phyloP scores from a whole-genome alignment of 2,113 vertebrate species.

The Tragelaphus buxtoni region DNA sequence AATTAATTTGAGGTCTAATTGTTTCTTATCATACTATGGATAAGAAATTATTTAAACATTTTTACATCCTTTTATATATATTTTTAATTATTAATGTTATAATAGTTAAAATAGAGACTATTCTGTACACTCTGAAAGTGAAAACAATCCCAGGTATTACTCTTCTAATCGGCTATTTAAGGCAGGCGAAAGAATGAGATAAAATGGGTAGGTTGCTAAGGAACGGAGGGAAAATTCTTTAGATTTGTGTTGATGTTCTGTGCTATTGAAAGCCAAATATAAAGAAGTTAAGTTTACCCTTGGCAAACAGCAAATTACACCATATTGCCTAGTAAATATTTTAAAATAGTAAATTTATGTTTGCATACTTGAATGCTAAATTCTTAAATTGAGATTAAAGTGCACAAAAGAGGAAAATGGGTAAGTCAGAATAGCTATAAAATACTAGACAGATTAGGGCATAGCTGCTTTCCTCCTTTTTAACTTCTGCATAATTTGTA shows the following conservation, averaged over 20 bases:
- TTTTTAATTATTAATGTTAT: background rate
- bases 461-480: background rate
- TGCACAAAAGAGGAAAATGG: slow-evolving; percentile 1
- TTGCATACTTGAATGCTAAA: slow-evolving; percentile 1
- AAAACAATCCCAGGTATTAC: background rate
- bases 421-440: slow-evolving; percentile 37
- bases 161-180: background rate
- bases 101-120: background rate
- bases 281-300: background rate
- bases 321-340: background rate
- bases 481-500: slow-evolving; percentile 38
- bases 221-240: background rate
- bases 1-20: background rate
- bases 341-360: background rate
- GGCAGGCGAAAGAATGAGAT: background rate
- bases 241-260: background rate
- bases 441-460: background rate
- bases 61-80: background rate
- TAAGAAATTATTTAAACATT: background rate
- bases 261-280: background rate
- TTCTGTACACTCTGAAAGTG: background rate
- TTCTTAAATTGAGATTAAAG: background rate
- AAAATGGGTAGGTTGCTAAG: background rate
- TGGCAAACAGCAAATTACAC: background rate
- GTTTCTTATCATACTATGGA: background rate